Percentiles rank a stretch among this genome's conserved stretches.
Evolutionary conservation across 2,797 vertebrate species (phyloP).

Genomic region (Malacoraja senta): DNA sequence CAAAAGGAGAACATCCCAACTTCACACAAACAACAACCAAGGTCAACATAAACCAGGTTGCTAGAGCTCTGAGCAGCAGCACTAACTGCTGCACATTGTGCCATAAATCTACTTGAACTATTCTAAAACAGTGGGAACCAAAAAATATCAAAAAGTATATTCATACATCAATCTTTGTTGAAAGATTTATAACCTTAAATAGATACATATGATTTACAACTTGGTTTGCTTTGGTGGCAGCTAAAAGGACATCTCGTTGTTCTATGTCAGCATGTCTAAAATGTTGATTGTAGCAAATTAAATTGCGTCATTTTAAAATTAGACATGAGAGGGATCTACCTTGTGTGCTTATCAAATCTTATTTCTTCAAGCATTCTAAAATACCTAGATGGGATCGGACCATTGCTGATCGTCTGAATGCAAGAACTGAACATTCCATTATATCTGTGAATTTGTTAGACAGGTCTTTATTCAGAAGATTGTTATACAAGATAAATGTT

Average conservation of each 20-base stretch:
- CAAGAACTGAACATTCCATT: neutral
- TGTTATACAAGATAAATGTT: neutral
- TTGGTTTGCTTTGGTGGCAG: neutral
- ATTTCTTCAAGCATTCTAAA: neutral
- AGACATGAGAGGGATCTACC: neutral
- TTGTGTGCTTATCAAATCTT: neutral
- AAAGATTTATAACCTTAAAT: neutral
- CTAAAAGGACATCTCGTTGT: neutral
- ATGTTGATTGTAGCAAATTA: neutral
- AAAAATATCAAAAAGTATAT: neutral
- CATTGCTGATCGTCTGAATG: neutral
- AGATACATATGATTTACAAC: neutral
- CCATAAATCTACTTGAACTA: neutral
- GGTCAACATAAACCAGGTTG: no score
- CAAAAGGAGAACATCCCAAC: no score
- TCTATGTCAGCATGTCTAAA: neutral
- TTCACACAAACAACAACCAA: no score
- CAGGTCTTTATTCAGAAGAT: neutral
- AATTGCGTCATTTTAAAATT: neutral
- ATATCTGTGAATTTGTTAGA: neutral
- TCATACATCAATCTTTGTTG: neutral
- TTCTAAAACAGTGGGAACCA: neutral
- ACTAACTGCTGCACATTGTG: no score
- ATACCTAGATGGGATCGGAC: neutral
- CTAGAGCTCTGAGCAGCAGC: no score